Evolutionary conservation across 2,113 vertebrate species (phyloP), one percentile per base, ranked within the genome.

Genomic region (Motacilla tschutschensis): DNA sequence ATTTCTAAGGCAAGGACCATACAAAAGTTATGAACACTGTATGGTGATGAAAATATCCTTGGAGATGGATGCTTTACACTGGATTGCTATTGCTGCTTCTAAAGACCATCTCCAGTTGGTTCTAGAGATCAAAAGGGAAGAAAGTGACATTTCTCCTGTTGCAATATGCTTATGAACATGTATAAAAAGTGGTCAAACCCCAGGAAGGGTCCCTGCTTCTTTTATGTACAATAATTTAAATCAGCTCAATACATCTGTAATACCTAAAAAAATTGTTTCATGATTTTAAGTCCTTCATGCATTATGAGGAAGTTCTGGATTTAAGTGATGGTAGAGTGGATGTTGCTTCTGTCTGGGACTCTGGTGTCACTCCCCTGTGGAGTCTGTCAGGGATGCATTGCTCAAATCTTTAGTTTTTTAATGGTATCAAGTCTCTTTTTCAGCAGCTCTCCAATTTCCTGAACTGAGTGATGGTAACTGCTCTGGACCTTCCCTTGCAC

Each of bases 141-240:
- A 93, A 95, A 95, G 79, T 84, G 79, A 71, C 80, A 75, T 85
- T 91, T 94, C 78, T 95, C 83, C 91, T 95, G 91, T 91, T 89
- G 94, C 95, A 95, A 91, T 95, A 94, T 85, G 87, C 90, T 89
- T 93, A 96, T 95, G 97, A 97, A 96, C 92, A 96, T 96, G 92
- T 96, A 97, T 97, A 96, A 97, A 97, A 97, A 97, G 97, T 97
- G 97, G 96, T 98, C 90, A 97, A 95, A 93, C 96, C 97, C 97
- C 35, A 53, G 90, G 60, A 65, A 94, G 96, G 97, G 94, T 96
- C 88, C 95, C 96, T 96, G 96, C 95, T 96, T 97, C 96, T 91
- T 95, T 97, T 98, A 98, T 99, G 96, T 99, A 99, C 98, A 99
- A 98, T 99, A 98, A 99, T 98, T 98, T 98, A 98, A 91, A 96